Percentiles rank a stretch among this genome's conserved stretches.
These are phyloP conservation scores for Actinopyga echinites DNA, from an alignment of 53 echinoderm and acorn worm species.

Conservation along the genomic window DNA sequence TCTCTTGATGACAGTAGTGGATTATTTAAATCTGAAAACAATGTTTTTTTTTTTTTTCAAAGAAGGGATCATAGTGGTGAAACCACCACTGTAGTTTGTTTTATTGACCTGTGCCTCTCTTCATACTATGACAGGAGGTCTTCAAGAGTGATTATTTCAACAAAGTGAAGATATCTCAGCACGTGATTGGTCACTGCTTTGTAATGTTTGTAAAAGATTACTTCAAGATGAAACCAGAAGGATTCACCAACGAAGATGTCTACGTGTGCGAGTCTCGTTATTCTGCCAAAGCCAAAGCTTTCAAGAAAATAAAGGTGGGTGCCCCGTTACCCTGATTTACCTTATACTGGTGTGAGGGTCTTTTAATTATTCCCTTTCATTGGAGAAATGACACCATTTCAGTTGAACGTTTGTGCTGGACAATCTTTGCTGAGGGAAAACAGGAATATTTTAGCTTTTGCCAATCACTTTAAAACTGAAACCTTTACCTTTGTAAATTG, in stretches of 20 bases:
- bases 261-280: constrained; percentile 96
- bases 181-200: constrained; percentile 87
- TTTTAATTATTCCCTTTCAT: too few relatives aligned
- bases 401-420: too few relatives aligned
- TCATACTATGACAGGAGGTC: constrained; percentile 68
- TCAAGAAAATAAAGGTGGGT: constrained; percentile 94
- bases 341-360: too few relatives aligned
- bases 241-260: constrained; percentile 86
- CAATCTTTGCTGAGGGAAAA: too few relatives aligned
- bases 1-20: neutral
- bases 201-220: constrained; percentile 97
- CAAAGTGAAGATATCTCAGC: constrained; percentile 93
- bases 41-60: neutral
- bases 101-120: neutral
- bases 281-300: constrained; percentile 96
- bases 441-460: too few relatives aligned
- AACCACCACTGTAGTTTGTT: neutral
- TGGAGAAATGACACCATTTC: too few relatives aligned
- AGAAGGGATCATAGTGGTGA: neutral
- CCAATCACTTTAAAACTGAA: too few relatives aligned
- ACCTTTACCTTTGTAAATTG: too few relatives aligned
- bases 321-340: neutral
- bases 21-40: neutral
- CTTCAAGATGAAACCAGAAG: constrained; percentile 93
- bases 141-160: constrained; percentile 99